A percentile compares a stretch with the other conserved stretches of the same genome.
Conservation (phyloP, 2,888 invertebrate genomes). For the Rutpela maculata region DNA sequence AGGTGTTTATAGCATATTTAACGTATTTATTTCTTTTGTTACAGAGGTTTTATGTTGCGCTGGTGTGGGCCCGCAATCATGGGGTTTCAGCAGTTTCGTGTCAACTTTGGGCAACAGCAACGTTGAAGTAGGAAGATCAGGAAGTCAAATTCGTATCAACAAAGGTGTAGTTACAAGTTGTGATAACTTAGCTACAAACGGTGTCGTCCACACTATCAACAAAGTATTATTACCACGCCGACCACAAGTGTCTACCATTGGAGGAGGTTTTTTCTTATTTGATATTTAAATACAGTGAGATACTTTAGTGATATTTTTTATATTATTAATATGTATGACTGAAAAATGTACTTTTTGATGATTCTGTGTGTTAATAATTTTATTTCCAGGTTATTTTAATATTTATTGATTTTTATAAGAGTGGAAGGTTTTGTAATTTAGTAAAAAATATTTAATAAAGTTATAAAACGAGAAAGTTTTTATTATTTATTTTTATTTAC, state of each 20-base stretch:
- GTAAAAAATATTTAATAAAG: slow-evolving; percentile 31
- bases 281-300: slow-evolving; percentile 64
- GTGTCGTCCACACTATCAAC: slow-evolving; percentile 78
- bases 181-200: slow-evolving; percentile 77
- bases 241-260: slow-evolving; percentile 63
- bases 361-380: slow-evolving; percentile 16
- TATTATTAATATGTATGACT: slow-evolving; percentile 31
- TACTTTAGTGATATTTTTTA: slow-evolving; percentile 45
- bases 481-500: slow-evolving; percentile 12
- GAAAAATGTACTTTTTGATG: slow-evolving; percentile 33
- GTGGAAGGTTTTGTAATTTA: slow-evolving; percentile 34
- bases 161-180: slow-evolving; percentile 70
- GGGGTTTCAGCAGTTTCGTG: slow-evolving; percentile 70
- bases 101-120: slow-evolving; percentile 68
- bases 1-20: neutral
- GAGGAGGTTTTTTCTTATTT: slow-evolving; percentile 69
- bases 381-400: slow-evolving; percentile 21
- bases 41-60: slow-evolving; percentile 73
- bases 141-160: slow-evolving; percentile 69
- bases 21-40: slow-evolving; percentile 43
- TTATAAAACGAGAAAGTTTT: neutral
- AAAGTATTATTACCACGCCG: slow-evolving; percentile 74
- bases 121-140: slow-evolving; percentile 68
- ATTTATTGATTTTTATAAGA: slow-evolving; percentile 37
- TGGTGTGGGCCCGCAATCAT: slow-evolving; percentile 71